Evolutionary conservation across 1,140 invertebrate genomes (phyloP), one percentile per base, ranked within the genome.

Genomic region (Diploscapter pachys): DNA sequence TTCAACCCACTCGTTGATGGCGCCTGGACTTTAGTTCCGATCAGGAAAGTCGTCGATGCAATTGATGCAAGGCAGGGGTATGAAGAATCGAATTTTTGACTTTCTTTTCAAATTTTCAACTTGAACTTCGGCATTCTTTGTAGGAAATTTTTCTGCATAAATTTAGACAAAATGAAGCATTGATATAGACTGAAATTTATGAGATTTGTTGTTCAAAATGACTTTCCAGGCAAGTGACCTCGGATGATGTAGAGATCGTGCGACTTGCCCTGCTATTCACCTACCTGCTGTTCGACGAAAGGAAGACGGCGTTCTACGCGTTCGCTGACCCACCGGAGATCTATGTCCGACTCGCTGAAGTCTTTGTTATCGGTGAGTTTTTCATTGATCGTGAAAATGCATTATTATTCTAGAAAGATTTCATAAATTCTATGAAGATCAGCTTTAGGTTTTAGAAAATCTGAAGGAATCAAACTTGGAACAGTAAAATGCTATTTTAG

Each of bases 241-340:
- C 54, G 55, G 79, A 81, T 66, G 80, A 80, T 71, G 63, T 79
- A 53, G 80, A 80, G 49, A 80, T 81, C 63, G 57, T 79, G 52
- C 69, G 76, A 4, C 64, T 80, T 2, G 31, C 79, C 53, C 62
- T 80, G 51, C 72, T 80, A 9, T 80, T 79, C 79, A 75, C 80
- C 11, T 53, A 75, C 52, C 48, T 79, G 6, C 52, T 81, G 8
- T 63, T 64, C 5, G n/a, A 59, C 3, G 80, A 81, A 57, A 61
- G 76, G 6, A 69, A 64, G 49, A 63, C 76, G 3, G 56, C 78
- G n/a, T 81, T 81, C 49, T 73, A 61, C 53, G 64, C 80, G 4
- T 81, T 76, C n/a, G 52, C 77, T 11, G 50, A 80, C 13, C 71
- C 72, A 5, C 67, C 57, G 49, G 80, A 76, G 11, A 71, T 81